Conservation (phyloP, 2,888 invertebrate species). For the Ernsta delagoae region DNA sequence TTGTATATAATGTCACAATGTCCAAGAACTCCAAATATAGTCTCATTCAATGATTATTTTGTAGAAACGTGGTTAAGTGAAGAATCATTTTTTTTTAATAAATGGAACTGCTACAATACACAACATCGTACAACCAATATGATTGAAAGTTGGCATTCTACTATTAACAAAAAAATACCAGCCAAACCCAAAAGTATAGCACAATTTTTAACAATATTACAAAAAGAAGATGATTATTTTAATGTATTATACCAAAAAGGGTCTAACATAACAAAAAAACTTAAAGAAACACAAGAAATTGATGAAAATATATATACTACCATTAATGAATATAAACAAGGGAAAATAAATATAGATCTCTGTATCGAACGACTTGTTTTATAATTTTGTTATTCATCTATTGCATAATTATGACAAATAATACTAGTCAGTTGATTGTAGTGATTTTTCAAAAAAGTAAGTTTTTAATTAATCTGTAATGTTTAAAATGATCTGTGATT, state of each 20-base stretch:
- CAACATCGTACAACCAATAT: constrained; percentile 38
- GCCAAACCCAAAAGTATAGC: constrained; percentile 38
- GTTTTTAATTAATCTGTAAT: constrained; percentile 5
- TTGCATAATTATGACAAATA: constrained; percentile 7
- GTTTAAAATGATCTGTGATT: constrained; percentile 7
- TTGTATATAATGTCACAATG: constrained; percentile 38
- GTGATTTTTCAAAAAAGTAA: constrained; percentile 7
- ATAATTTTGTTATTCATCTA: constrained; percentile 17
- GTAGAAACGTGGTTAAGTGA: constrained; percentile 34
- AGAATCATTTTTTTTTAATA: constrained; percentile 32
- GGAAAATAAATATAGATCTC: constrained; percentile 20
- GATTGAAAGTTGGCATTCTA: constrained; percentile 37
- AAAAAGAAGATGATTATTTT: constrained; percentile 38
- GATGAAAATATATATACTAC: constrained; percentile 17
- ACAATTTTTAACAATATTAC: constrained; percentile 39
- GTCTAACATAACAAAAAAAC: constrained; percentile 6
- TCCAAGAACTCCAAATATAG: constrained; percentile 31
- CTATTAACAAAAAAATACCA: constrained; percentile 37
- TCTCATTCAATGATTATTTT: constrained; percentile 35
- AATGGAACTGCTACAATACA: constrained; percentile 36
- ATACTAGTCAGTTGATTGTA: constrained; percentile 7
- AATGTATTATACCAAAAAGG: constrained; percentile 6
- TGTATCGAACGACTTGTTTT: constrained; percentile 23
- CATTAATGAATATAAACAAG: constrained; percentile 18
- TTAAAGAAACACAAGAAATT: constrained; percentile 7